Evolutionary conservation across 2,113 vertebrate genomes (phyloP), one percentile per base, ranked within the genome.

Genomic region (Chaetodon trifascialis): DNA sequence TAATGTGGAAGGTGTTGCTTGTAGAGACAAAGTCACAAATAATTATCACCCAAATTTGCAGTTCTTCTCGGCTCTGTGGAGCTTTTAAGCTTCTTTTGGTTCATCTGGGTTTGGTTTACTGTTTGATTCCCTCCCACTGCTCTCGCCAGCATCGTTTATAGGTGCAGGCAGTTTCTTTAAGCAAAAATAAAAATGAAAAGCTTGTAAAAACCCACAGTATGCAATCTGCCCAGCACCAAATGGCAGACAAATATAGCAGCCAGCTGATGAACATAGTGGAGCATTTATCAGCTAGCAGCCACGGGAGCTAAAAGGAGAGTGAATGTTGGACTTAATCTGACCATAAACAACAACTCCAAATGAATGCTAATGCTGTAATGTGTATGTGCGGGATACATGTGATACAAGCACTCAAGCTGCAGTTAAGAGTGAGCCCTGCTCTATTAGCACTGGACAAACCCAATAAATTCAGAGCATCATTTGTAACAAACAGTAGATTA

Each of bases 401-500:
- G 21, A 46, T 38, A 34, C 58, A 17, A 6, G 11, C 15, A 14
- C 11, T 23, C 0, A 3, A 9, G 44, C 19, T 73, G 25, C 15
- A 23, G 42, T 8, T n/a, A n/a, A 60, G n/a, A 46, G 21, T 34
- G 23, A 80, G 9, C n/a, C 11, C 34, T 56, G 49, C 58, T 76
- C 49, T 63, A 47, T 76, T 52, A 68, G 47, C 58, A 56, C 15
- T 17, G 9, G 52, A 30, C 42, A 56, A 38, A 71, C 56, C 10
- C 73, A 56, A 72, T 74, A 62, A 60, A 79, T 69, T 73, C 69
- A 69, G n/a, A 79, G 30, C 47, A 69, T 69, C 7, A 81, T 72
- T 76, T 76, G 56, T 85, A 40, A 71, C 55, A 34, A 65, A 68
- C 11, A 77, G 52, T 51, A 68, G 55, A 81, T 79, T 68, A 78